Evolutionary conservation across 2,113 vertebrate species (phyloP).

Genomic region (Carassius auratus): DNA sequence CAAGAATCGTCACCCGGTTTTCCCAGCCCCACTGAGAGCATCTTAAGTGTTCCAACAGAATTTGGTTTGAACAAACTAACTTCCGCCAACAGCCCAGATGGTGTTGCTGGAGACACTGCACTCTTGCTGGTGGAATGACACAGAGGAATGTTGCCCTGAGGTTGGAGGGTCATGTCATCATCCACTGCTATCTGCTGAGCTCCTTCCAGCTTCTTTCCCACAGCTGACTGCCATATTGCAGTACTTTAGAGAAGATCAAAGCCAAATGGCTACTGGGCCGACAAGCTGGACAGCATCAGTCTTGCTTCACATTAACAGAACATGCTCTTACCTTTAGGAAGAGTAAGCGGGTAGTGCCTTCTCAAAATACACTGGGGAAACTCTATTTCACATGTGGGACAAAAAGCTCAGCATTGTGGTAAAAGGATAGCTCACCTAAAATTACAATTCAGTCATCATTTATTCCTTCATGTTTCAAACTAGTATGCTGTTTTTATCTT

Average conservation of each 20-base stretch:
- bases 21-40: conserved; percentile 59
- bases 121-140: conserved; percentile 65
- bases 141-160: conserved; percentile 65
- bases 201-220: conserved; percentile 62
- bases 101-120: conserved; percentile 69
- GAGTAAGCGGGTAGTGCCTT: conserved; percentile 6
- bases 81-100: conserved; percentile 63
- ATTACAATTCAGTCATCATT: not conserved
- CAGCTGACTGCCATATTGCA: conserved; percentile 61
- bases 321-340: conserved; percentile 59
- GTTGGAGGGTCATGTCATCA: conserved; percentile 65
- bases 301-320: conserved; percentile 49
- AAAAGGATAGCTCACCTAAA: not conserved
- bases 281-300: conserved; percentile 46
- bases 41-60: conserved; percentile 62
- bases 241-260: conserved; percentile 64
- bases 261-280: conserved; percentile 39
- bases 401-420: not conserved
- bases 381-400: not conserved
- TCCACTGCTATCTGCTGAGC: conserved; percentile 70
- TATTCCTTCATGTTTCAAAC: not conserved
- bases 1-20: conserved; percentile 31
- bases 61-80: conserved; percentile 52
- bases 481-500: not conserved
- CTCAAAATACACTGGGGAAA: conserved; percentile 10